These are phyloP conservation scores for Anas georgica DNA, from an alignment of 2,797 vertebrate genomes.

Conservation along the genomic window DNA sequence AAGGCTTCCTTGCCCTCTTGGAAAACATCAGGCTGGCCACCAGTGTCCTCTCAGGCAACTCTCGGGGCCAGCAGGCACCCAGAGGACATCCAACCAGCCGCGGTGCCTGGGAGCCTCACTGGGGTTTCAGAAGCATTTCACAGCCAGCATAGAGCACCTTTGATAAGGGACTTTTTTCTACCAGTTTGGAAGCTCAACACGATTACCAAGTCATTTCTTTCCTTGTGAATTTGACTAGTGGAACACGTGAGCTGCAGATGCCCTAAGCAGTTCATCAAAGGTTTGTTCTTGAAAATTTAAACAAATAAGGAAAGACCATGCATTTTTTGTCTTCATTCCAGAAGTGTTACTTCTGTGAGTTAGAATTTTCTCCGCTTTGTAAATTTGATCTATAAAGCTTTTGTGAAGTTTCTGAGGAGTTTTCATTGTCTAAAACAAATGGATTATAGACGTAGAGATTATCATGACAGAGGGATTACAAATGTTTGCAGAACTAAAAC, in stretches of 20 bases:
- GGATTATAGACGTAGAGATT: background rate
- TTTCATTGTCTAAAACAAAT: background rate
- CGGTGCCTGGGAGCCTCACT: fast-evolving
- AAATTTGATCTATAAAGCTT: background rate
- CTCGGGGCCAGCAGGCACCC: background rate
- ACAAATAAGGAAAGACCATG: background rate
- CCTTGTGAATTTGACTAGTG: background rate
- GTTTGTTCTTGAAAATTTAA: background rate
- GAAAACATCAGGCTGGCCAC: background rate
- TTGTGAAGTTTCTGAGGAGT: background rate
- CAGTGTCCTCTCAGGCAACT: background rate
- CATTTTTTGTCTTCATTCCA: background rate
- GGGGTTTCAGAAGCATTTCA: background rate
- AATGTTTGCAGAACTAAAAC: background rate
- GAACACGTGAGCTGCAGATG: background rate
- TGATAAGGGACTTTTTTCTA: background rate
- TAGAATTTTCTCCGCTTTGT: background rate
- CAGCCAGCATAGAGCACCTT: background rate
- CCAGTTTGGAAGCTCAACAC: background rate
- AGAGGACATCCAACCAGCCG: fast-evolving
- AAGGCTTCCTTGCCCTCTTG: background rate
- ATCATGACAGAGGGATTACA: background rate
- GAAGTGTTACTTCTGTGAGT: background rate
- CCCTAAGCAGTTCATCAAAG: background rate
- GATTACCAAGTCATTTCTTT: background rate